These are phyloP conservation scores for Plebejus melissa DNA, from an alignment of 2,888 invertebrate genomes.

Conservation along the genomic window DNA sequence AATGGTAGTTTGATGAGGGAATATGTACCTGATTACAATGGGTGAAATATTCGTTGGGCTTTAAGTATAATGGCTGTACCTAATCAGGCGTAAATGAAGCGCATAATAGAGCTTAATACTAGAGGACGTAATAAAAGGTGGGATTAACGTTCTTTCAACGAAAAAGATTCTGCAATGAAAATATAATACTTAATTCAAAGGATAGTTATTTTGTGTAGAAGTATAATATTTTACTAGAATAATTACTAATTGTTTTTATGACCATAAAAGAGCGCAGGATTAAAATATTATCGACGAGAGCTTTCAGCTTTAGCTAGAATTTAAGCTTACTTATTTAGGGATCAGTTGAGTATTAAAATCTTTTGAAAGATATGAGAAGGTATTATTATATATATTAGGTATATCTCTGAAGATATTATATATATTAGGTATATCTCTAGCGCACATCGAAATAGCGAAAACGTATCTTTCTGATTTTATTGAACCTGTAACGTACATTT, in stretches of 20 bases:
- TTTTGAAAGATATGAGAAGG: background rate
- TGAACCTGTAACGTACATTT: constrained; percentile 7
- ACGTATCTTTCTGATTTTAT: background rate
- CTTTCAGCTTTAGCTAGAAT: background rate
- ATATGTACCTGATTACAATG: background rate
- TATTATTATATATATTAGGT: too few relatives aligned
- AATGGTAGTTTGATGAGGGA: background rate
- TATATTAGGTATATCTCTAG: background rate
- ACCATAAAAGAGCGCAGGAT: background rate
- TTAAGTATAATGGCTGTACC: background rate
- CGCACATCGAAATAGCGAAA: background rate
- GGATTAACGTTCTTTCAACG: constrained; percentile 2
- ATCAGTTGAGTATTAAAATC: too few relatives aligned
- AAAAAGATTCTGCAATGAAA: background rate
- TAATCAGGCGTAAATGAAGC: constrained; percentile 18
- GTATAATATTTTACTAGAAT: background rate
- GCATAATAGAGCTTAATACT: constrained; percentile 20
- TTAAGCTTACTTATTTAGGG: background rate
- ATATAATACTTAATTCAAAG: background rate
- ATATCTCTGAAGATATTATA: background rate
- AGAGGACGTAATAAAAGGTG: constrained; percentile 12
- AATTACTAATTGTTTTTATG: background rate
- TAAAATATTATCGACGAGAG: background rate
- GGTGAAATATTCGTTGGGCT: background rate
- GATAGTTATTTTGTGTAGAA: background rate